These are phyloP conservation scores for Antechinus stuartii DNA, from an alignment of 2,113 vertebrate genomes.

Conservation along the genomic window DNA sequence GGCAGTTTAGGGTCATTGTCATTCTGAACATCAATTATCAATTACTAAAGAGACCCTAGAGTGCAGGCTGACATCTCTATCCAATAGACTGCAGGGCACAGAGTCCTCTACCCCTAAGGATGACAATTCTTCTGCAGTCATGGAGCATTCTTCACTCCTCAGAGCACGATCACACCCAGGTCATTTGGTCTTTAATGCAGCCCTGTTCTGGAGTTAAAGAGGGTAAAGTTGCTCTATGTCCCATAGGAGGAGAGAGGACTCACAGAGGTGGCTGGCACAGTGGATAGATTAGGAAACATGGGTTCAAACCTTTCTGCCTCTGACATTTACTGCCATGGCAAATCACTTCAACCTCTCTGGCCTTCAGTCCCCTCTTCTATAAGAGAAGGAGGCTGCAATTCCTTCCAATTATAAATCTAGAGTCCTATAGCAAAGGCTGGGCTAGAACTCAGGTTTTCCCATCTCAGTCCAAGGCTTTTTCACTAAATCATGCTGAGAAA, in stretches of 20 bases:
- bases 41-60: not conserved
- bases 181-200: not conserved
- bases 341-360: not conserved
- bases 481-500: not conserved
- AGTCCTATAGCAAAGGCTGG: not conserved
- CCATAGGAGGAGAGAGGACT: not conserved
- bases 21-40: not conserved
- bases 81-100: slow-evolving; percentile 24
- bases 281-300: not conserved
- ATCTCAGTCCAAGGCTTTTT: not conserved
- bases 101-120: slow-evolving; percentile 23
- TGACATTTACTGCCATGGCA: not conserved
- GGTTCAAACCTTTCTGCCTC: not conserved
- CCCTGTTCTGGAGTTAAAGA: not conserved
- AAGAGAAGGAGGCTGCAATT: not conserved
- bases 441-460: not conserved
- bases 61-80: not conserved
- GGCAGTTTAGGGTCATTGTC: not conserved
- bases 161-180: slow-evolving; percentile 13
- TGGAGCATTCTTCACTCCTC: not conserved
- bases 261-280: not conserved
- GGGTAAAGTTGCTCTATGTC: not conserved
- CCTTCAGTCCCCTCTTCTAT: not conserved
- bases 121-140: not conserved
- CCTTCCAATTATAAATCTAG: not conserved